A percentile compares a stretch with the other conserved stretches of the same genome.
phyloP scores from a whole-genome alignment of 2,113 vertebrate species.

The Pomatorhinus ruficollis region DNA sequence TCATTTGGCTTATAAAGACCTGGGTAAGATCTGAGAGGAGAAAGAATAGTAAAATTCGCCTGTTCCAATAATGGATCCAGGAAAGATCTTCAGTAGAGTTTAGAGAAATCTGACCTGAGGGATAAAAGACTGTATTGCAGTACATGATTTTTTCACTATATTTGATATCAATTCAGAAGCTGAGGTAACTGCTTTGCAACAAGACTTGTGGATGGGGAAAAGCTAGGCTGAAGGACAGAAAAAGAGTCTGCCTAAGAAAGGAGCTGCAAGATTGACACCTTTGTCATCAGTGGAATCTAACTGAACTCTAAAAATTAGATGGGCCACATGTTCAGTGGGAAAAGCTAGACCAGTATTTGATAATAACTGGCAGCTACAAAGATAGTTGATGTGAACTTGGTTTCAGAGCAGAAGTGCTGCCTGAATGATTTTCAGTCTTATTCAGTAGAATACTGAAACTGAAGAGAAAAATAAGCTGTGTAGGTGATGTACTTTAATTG shows the following conservation, averaged over 20 bases:
- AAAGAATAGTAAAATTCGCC: not conserved
- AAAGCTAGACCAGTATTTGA: not conserved
- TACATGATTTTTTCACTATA: not conserved
- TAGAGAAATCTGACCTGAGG: not conserved
- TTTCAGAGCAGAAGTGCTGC: too few species aligned
- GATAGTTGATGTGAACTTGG: not conserved
- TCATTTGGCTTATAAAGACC: not conserved
- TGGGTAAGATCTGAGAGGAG: not conserved
- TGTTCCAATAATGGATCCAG: not conserved
- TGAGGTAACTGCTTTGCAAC: not conserved
- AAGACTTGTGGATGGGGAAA: not conserved
- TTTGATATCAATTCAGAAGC: not conserved
- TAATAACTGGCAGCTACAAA: not conserved
- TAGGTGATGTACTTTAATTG: not conserved
- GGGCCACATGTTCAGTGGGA: not conserved
- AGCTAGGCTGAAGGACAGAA: not conserved
- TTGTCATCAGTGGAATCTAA: not conserved
- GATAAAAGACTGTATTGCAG: not conserved
- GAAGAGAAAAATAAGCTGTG: not conserved
- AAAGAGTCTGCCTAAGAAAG: not conserved
- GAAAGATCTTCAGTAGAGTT: not conserved
- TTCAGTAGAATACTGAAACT: not conserved
- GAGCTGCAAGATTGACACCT: not conserved
- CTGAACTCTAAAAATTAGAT: not conserved
- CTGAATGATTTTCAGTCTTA: not conserved